phyloP scores from a whole-genome alignment of 2,888 invertebrate species.

The Brachypalpus laphriformis region DNA sequence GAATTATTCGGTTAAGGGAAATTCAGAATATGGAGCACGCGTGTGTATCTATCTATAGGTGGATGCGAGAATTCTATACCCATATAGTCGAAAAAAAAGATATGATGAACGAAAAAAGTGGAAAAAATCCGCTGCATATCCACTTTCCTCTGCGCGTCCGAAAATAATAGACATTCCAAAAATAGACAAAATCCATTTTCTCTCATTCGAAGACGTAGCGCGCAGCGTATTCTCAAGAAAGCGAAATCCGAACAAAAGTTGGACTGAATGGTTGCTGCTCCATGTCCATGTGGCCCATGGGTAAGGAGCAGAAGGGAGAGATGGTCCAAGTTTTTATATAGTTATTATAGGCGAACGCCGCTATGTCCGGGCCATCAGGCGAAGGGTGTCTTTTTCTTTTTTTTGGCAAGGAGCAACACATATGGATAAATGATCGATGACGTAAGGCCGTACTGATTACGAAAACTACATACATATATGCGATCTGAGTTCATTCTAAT shows the following conservation, averaged over 20 bases:
- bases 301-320: conserved; percentile 54
- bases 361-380: conserved; percentile 59
- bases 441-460: conserved; percentile 31
- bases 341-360: conserved; percentile 48
- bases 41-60: conserved; percentile 52
- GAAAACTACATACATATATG: conserved; percentile 17
- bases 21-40: conserved; percentile 65
- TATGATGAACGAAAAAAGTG: conserved; percentile 57
- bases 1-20: conserved; percentile 51
- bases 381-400: conserved; percentile 3
- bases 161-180: conserved; percentile 73
- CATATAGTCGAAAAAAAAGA: conserved; percentile 58
- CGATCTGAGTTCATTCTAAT: conserved; percentile 44
- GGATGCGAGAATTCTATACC: conserved; percentile 54
- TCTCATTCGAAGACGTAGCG: conserved; percentile 37
- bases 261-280: conserved; percentile 38
- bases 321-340: conserved; percentile 23
- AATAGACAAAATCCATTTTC: conserved; percentile 69
- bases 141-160: conserved; percentile 64
- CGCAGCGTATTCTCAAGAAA: conserved; percentile 40
- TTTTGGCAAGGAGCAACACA: conserved; percentile 59
- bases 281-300: conserved; percentile 37
- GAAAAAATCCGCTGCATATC: conserved; percentile 62
- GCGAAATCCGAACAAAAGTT: conserved; percentile 46
- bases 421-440: conserved; percentile 59